Percentiles rank a stretch among this genome's conserved stretches.
These are phyloP conservation scores for Lepilemur ruficaudatus DNA, from an alignment of 2,797 vertebrate genomes.

Conservation along the genomic window DNA sequence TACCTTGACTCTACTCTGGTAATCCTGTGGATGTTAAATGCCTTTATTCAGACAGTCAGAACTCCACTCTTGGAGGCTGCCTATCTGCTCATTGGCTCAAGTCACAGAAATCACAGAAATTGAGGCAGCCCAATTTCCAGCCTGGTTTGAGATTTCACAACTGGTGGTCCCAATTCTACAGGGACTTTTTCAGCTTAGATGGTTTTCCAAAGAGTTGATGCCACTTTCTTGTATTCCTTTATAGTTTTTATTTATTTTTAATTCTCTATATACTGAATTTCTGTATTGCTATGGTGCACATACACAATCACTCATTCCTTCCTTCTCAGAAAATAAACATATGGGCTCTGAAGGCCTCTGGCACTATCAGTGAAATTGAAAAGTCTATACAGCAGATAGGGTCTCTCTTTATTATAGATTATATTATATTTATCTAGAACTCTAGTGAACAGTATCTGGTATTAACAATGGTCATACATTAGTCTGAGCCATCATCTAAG, in stretches of 20 bases:
- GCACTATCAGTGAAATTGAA: background rate
- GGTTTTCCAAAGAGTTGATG: constrained; percentile 24
- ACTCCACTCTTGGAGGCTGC: background rate
- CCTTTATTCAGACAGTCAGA: background rate
- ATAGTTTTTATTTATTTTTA: background rate
- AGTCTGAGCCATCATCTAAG: background rate
- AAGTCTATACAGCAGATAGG: background rate
- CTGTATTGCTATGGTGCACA: background rate
- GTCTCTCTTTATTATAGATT: background rate
- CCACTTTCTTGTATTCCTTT: background rate
- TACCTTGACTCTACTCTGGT: background rate
- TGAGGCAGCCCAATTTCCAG: background rate
- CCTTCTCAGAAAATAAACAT: constrained; percentile 1
- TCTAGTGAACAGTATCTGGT: background rate
- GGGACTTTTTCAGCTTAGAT: background rate
- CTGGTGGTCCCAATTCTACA: background rate
- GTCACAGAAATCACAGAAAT: background rate
- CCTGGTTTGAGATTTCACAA: background rate
- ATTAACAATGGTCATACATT: background rate
- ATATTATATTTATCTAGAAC: background rate
- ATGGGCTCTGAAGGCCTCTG: background rate
- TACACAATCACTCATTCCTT: background rate
- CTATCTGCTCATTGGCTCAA: background rate
- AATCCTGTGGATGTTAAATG: too few species aligned
- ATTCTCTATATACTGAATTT: background rate